Evolutionary conservation across 2,113 vertebrate species (phyloP).

Genomic region (Thunnus thynnus): DNA sequence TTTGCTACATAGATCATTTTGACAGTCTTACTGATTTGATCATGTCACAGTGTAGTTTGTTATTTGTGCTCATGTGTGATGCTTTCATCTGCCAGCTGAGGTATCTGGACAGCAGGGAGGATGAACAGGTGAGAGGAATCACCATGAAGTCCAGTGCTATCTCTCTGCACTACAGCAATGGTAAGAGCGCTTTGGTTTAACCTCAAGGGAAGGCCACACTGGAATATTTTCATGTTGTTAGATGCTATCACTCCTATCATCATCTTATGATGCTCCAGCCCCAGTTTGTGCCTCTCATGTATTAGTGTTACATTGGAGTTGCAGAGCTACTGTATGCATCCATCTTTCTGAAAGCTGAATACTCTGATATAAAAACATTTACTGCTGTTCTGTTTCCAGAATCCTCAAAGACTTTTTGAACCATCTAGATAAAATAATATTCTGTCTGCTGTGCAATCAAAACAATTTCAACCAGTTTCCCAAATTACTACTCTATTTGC

Average conservation of each 20-base stretch:
- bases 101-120: constrained; percentile 96
- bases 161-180: constrained; percentile 88
- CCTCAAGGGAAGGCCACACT: neutral
- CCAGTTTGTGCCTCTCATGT: too few relatives aligned
- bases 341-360: too few relatives aligned
- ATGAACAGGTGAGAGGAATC: constrained; percentile 96
- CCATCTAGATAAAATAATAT: too few relatives aligned
- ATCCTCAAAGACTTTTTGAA: too few relatives aligned
- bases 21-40: neutral
- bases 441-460: too few relatives aligned
- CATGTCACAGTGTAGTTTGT: neutral
- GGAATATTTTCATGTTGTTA: neutral
- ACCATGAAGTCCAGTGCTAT: constrained; percentile 99
- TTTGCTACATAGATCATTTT: neutral
- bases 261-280: too few relatives aligned
- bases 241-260: neutral
- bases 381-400: too few relatives aligned
- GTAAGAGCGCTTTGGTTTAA: constrained; percentile 66
- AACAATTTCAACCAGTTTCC: too few relatives aligned
- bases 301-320: too few relatives aligned
- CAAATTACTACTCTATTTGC: too few relatives aligned
- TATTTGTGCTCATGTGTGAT: neutral
- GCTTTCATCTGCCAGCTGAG: constrained; percentile 85
- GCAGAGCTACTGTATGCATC: too few relatives aligned
- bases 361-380: too few relatives aligned